These are phyloP conservation scores for Pelvicachromis taeniatus DNA, from an alignment of 2,113 vertebrate genomes.

Conservation along the genomic window DNA sequence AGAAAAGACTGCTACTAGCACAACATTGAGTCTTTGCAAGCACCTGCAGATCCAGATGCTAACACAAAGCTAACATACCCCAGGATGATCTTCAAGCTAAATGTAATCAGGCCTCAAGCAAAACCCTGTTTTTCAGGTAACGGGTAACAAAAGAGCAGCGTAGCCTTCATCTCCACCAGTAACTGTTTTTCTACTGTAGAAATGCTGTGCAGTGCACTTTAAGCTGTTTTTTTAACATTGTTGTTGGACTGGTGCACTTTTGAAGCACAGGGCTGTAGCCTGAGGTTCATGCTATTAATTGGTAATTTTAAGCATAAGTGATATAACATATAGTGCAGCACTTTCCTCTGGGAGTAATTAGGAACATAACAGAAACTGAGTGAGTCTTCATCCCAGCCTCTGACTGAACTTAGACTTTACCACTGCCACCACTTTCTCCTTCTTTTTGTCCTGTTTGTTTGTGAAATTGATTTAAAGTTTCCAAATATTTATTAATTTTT, in stretches of 20 bases:
- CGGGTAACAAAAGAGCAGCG: not conserved
- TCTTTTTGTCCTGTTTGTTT: not conserved
- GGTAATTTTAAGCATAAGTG: not conserved
- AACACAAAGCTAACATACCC: not conserved
- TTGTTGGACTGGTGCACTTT: not conserved
- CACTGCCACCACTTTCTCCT: not conserved
- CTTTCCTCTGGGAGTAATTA: not conserved
- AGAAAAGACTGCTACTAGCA: fast-evolving
- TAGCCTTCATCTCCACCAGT: not conserved
- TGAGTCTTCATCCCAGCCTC: not conserved
- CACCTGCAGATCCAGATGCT: not conserved
- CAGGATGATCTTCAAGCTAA: not conserved
- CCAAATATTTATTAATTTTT: fast-evolving
- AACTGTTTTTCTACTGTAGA: not conserved
- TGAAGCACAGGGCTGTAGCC: not conserved
- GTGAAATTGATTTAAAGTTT: not conserved
- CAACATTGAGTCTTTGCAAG: not conserved
- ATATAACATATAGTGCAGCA: not conserved
- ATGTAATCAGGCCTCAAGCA: fast-evolving
- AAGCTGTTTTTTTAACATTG: not conserved
- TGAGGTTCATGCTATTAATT: not conserved
- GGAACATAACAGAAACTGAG: not conserved
- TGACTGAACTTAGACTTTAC: not conserved
- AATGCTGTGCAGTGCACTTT: not conserved
- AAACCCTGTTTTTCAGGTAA: not conserved